Evolutionary conservation across 2,113 vertebrate genomes (phyloP).

Genomic region (Pelvicachromis taeniatus): DNA sequence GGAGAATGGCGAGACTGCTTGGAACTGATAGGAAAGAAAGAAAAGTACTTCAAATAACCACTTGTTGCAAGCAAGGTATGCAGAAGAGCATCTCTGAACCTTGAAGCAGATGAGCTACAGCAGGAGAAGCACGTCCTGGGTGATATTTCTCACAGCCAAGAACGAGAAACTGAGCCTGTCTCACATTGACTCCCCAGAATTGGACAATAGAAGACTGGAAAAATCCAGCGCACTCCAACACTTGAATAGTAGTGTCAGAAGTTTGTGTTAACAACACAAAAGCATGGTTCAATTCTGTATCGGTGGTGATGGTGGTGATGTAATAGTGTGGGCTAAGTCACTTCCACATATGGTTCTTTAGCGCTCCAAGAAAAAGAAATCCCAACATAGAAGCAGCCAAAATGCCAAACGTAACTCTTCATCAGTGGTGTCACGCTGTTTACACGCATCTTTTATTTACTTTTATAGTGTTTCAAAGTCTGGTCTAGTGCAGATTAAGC

Average conservation of each 20-base stretch:
- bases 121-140: background rate
- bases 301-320: background rate
- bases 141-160: background rate
- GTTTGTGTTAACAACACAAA: fast-evolving
- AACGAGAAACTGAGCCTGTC: background rate
- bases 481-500: background rate
- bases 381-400: background rate
- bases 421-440: background rate
- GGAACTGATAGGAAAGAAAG: fast-evolving
- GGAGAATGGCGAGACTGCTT: background rate
- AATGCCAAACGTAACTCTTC: background rate
- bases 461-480: background rate
- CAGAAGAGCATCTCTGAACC: background rate
- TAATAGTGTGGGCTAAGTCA: background rate
- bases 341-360: background rate
- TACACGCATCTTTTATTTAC: background rate
- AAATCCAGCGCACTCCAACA: background rate
- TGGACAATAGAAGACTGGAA: background rate
- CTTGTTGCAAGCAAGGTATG: background rate
- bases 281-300: background rate
- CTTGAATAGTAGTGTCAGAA: background rate
- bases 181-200: background rate
- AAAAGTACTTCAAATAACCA: background rate
- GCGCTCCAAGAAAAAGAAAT: background rate
- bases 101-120: fast-evolving